phyloP scores from a whole-genome alignment of 2,888 invertebrate species.

The Philaethria dido region DNA sequence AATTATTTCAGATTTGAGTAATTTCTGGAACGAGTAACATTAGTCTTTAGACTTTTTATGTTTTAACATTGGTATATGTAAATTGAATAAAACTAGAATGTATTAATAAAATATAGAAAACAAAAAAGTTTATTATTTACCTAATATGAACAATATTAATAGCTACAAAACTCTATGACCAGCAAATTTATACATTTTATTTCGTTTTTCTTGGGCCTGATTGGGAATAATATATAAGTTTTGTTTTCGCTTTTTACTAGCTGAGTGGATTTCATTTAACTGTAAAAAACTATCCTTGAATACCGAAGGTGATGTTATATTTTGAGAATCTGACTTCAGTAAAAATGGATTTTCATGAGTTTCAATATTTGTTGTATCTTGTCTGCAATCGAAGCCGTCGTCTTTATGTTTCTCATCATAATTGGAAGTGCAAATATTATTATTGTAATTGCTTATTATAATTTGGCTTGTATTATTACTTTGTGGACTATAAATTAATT shows the following conservation, averaged over 20 bases:
- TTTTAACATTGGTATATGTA: too few relatives aligned
- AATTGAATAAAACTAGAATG: slow-evolving; percentile 9
- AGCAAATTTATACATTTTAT: slow-evolving; percentile 73
- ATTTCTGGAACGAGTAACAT: slow-evolving; percentile 48
- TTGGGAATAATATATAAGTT: slow-evolving; percentile 56
- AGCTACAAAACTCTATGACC: slow-evolving; percentile 57
- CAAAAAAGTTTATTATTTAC: slow-evolving; percentile 17
- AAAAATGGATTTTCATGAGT: slow-evolving; percentile 51
- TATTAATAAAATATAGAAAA: slow-evolving; percentile 3
- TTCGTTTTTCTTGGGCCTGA: slow-evolving; percentile 63
- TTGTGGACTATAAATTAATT: slow-evolving; percentile 47
- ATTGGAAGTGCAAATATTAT: slow-evolving; percentile 53
- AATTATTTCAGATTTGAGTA: slow-evolving; percentile 52
- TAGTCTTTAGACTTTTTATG: too few relatives aligned
- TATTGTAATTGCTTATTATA: slow-evolving; percentile 55
- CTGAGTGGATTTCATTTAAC: slow-evolving; percentile 41
- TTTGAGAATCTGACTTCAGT: slow-evolving; percentile 45
- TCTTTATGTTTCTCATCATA: slow-evolving; percentile 53
- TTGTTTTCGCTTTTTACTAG: slow-evolving; percentile 48
- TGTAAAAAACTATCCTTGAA: slow-evolving; percentile 25
- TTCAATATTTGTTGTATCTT: slow-evolving; percentile 57
- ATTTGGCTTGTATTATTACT: slow-evolving; percentile 57
- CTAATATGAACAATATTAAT: slow-evolving; percentile 34
- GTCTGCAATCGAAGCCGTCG: slow-evolving; percentile 59
- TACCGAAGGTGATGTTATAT: not conserved